Evolutionary conservation across 1,140 invertebrate species (phyloP).

Genomic region (Chrysoperla carnea): DNA sequence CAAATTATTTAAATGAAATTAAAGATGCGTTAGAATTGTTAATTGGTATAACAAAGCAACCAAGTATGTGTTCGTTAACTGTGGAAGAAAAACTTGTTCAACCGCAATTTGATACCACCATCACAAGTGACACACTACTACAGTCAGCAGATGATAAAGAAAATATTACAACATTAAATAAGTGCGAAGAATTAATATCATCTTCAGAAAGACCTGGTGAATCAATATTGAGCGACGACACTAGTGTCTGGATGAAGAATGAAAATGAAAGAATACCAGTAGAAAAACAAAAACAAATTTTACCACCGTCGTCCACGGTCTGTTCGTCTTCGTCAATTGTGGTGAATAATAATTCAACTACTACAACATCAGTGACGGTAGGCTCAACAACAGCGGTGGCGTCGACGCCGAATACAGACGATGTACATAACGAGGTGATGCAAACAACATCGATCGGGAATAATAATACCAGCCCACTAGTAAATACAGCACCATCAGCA

Average conservation of each 20-base stretch:
- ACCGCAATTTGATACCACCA: background rate
- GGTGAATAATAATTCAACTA: background rate
- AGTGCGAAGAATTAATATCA: too few relatives aligned
- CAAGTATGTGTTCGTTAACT: background rate
- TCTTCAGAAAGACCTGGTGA: too few relatives aligned
- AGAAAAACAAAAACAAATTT: background rate
- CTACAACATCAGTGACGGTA: background rate
- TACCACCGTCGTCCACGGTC: constrained; percentile 1
- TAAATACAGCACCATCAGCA: constrained; percentile 16
- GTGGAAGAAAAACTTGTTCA: background rate
- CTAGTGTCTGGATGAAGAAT: too few relatives aligned
- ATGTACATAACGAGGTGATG: background rate
- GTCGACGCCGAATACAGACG: background rate
- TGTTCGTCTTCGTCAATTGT: background rate
- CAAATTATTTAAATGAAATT: too few relatives aligned
- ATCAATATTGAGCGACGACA: too few relatives aligned
- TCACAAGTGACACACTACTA: background rate
- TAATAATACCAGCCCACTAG: constrained; percentile 10
- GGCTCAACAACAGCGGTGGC: background rate
- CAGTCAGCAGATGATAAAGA: too few relatives aligned
- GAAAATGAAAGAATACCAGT: too few relatives aligned
- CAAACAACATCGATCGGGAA: constrained; percentile 14
- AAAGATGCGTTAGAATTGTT: background rate
- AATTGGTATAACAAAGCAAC: background rate
- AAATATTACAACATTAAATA: too few relatives aligned